These are phyloP conservation scores for Wiebesia pumilae DNA, from an alignment of 1,140 invertebrate species.

Conservation along the genomic window DNA sequence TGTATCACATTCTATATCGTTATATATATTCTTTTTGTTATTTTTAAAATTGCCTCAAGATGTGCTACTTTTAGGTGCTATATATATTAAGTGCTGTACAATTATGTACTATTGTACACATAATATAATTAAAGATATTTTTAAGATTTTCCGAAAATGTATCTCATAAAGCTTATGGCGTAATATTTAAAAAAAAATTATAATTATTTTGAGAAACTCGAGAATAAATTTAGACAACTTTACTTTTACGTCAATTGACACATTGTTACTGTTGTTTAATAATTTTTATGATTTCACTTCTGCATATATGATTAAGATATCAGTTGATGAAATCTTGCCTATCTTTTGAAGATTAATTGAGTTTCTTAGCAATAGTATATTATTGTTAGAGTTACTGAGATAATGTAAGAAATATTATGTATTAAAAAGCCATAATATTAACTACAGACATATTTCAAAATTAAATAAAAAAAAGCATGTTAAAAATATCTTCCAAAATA, in stretches of 20 bases:
- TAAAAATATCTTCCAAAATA: too few relatives aligned
- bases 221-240: not conserved
- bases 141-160: constrained; percentile 32
- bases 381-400: not conserved
- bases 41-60: not conserved
- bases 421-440: not conserved
- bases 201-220: not conserved
- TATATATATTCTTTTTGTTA: not conserved
- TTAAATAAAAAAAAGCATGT: too few relatives aligned
- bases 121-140: constrained; percentile 36
- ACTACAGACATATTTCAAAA: not conserved
- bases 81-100: too few relatives aligned
- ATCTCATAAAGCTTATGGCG: not conserved
- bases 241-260: not conserved
- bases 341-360: not conserved
- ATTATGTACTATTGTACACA: not conserved
- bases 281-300: too few relatives aligned
- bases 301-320: too few relatives aligned
- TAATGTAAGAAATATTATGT: constrained; percentile 5
- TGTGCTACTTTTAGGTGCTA: constrained; percentile 31
- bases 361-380: not conserved
- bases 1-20: not conserved
- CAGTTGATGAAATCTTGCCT: not conserved
- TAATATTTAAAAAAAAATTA: constrained; percentile 1
- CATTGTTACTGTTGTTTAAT: too few relatives aligned